These are phyloP conservation scores for Manis crassicaudata DNA, from an alignment of 2,797 vertebrate species.

Conservation along the genomic window DNA sequence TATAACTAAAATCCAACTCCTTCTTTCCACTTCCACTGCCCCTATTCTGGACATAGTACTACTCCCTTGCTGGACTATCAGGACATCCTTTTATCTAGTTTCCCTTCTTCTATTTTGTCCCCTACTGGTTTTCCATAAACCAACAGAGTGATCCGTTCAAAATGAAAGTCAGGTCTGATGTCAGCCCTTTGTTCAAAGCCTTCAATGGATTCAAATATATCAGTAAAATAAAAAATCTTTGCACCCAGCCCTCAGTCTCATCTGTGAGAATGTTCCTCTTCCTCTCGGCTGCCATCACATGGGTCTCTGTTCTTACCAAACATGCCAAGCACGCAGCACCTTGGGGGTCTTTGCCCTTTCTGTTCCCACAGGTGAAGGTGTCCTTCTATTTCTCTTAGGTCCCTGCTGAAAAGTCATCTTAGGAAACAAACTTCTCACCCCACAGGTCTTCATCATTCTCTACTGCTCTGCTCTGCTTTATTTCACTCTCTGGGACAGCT, in stretches of 20 bases:
- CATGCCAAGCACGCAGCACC: not conserved
- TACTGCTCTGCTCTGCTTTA: not conserved
- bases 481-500: not conserved
- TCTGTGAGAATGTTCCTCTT: not conserved
- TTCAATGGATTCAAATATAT: not conserved
- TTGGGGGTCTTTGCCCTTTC: not conserved
- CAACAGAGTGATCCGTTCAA: not conserved
- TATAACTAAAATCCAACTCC: not conserved
- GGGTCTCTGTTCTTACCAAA: not conserved
- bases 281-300: not conserved
- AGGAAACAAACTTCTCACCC: not conserved
- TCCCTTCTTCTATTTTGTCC: not conserved
- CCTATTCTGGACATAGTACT: not conserved
- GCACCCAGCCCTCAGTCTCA: not conserved
- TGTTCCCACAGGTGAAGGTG: not conserved
- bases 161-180: not conserved
- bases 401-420: not conserved
- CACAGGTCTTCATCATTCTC: not conserved
- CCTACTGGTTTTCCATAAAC: not conserved
- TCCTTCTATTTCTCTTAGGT: not conserved
- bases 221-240: slow-evolving; percentile 19
- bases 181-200: not conserved
- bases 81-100: not conserved
- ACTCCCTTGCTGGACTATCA: not conserved
- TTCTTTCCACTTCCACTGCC: not conserved